These are phyloP conservation scores for Heliopora coerulea DNA, from an alignment of 92 coral and sea anemone species.

Conservation along the genomic window DNA sequence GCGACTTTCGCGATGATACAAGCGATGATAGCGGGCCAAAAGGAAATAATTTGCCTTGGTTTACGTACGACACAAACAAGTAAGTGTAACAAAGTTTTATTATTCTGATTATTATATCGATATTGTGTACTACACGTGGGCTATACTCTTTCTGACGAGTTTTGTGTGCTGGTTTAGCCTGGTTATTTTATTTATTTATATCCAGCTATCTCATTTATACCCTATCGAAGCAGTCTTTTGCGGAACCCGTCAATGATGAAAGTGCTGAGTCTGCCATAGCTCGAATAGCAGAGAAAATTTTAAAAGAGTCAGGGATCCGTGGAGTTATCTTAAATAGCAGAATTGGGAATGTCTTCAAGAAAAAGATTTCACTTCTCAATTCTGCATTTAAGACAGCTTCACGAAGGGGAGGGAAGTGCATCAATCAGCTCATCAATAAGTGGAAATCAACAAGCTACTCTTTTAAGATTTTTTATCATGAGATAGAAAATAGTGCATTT, in stretches of 20 bases:
- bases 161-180: neutral
- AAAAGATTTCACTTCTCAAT: slow-evolving; percentile 27
- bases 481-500: slow-evolving; percentile 2
- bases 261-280: slow-evolving; percentile 14
- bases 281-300: slow-evolving; percentile 27
- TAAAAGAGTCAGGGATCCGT: slow-evolving; percentile 39
- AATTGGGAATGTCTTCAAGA: slow-evolving; percentile 39
- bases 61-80: neutral
- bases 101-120: too few relatives aligned
- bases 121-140: too few relatives aligned
- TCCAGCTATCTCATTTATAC: slow-evolving; percentile 49
- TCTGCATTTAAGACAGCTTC: slow-evolving; percentile 13
- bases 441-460: slow-evolving; percentile 9
- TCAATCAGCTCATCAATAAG: neutral
- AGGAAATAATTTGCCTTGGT: slow-evolving; percentile 30
- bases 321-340: slow-evolving; percentile 39
- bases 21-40: slow-evolving; percentile 6
- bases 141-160: too few relatives aligned
- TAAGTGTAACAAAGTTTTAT: neutral
- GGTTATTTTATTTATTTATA: neutral
- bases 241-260: neutral
- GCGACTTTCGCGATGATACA: slow-evolving; percentile 5
- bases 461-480: slow-evolving; percentile 37
- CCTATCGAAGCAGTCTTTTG: slow-evolving; percentile 20
- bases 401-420: slow-evolving; percentile 36